phyloP scores from a whole-genome alignment of 2,797 vertebrate species.

The Pipistrellus nathusii region DNA sequence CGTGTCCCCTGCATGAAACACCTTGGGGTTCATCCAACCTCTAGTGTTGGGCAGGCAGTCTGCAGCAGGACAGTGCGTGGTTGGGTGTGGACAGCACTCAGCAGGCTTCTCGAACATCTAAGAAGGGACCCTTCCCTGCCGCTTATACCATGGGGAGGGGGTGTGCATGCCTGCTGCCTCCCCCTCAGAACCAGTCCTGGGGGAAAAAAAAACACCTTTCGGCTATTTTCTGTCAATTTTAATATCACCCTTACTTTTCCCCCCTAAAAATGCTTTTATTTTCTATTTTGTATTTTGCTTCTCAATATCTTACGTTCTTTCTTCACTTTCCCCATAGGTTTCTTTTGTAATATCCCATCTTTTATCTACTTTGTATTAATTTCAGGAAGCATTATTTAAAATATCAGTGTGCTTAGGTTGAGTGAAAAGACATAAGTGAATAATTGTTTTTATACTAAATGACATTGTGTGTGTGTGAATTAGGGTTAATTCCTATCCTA shows the following conservation, averaged over 20 bases:
- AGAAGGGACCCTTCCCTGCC: background rate
- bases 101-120: background rate
- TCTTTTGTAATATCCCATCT: background rate
- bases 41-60: background rate
- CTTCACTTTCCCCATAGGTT: background rate
- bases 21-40: slow-evolving; percentile 81
- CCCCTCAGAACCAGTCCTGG: background rate
- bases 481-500: background rate
- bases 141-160: background rate
- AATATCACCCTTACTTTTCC: background rate
- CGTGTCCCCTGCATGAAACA: slow-evolving; percentile 99
- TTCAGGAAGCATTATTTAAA: slow-evolving; percentile 45
- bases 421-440: background rate
- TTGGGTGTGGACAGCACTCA: too few species aligned
- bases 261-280: background rate
- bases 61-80: background rate
- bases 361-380: slow-evolving; percentile 31
- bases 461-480: background rate
- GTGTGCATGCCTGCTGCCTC: background rate
- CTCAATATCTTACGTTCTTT: background rate
- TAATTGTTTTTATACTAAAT: slow-evolving; percentile 19
- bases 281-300: background rate
- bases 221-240: background rate
- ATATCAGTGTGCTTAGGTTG: background rate
- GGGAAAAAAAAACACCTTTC: background rate